A percentile compares a stretch with the other conserved stretches of the same genome.
phyloP scores from a whole-genome alignment of 2,113 vertebrate genomes.

The Cavia porcellus region DNA sequence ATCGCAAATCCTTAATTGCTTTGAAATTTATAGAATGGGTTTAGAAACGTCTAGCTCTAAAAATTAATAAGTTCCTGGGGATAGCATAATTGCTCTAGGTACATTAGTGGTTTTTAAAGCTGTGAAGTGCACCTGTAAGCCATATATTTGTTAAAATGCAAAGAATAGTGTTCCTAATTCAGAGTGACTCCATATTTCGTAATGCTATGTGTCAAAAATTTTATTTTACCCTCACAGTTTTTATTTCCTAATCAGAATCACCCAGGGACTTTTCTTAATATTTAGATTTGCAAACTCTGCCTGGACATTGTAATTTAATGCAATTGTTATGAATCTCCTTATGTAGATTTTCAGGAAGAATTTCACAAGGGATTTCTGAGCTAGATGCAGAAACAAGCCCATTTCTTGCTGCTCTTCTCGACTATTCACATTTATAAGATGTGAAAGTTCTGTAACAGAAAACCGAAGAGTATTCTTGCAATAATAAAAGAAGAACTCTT shows the following conservation, averaged over 20 bases:
- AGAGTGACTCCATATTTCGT: background rate
- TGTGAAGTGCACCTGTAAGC: background rate
- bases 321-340: background rate
- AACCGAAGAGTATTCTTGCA: background rate
- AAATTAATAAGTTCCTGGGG: conserved; percentile 20
- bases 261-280: background rate
- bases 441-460: background rate
- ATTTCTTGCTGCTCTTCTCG: fast-evolving
- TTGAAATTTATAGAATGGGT: conserved; percentile 33
- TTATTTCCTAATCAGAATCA: conserved; percentile 3
- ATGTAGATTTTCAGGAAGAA: background rate
- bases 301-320: background rate
- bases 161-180: background rate
- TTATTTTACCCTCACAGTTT: background rate
- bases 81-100: conserved; percentile 10
- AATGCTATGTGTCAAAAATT: background rate
- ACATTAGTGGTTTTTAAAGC: conserved; percentile 6
- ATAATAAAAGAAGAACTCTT: background rate
- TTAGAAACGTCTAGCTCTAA: conserved; percentile 43
- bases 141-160: conserved; percentile 29
- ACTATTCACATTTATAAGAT: background rate
- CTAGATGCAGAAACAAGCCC: background rate
- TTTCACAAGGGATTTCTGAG: background rate
- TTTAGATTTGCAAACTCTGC: background rate
- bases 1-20: conserved; percentile 53